A percentile compares a stretch with the other conserved stretches of the same genome.
Conservation (phyloP, 2,888 invertebrate species). For the Eueremaeus valkanovi region DNA sequence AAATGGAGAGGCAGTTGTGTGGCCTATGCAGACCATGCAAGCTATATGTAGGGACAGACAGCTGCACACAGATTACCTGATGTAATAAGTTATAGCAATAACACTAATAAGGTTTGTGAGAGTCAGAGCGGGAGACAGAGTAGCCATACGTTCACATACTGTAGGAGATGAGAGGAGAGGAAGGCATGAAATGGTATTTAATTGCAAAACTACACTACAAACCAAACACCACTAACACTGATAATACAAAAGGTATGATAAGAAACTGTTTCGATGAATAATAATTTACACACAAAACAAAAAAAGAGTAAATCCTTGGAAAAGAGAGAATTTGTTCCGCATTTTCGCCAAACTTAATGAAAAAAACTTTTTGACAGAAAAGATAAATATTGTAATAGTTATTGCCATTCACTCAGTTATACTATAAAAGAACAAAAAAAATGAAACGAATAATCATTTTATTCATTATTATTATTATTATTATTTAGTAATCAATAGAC, state of each 20-base stretch:
- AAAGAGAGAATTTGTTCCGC: conserved; percentile 26
- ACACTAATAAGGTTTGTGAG: conserved; percentile 7
- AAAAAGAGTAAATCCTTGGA: not conserved
- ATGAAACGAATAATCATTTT: not conserved
- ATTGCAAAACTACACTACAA: conserved; percentile 8
- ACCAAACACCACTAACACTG: not conserved
- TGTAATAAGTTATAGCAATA: conserved; percentile 23
- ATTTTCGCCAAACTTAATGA: conserved; percentile 27
- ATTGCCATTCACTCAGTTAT: no score
- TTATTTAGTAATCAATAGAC: not conserved
- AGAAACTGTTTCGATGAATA: not conserved
- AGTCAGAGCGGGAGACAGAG: not conserved
- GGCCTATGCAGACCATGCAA: not conserved
- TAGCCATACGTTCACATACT: not conserved
- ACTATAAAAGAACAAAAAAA: not conserved
- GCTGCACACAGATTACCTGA: conserved; percentile 13
- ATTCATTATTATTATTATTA: conserved; percentile 3
- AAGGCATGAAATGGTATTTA: conserved; percentile 32
- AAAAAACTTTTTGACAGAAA: not conserved
- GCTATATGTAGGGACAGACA: conserved; percentile 6
- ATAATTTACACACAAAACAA: not conserved
- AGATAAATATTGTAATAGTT: not conserved
- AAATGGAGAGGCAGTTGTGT: not conserved
- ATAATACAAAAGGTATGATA: conserved; percentile 9
- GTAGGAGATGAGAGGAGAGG: no score